phyloP scores from a whole-genome alignment of 2,113 vertebrate species.

The Entomyzon cyanotis region DNA sequence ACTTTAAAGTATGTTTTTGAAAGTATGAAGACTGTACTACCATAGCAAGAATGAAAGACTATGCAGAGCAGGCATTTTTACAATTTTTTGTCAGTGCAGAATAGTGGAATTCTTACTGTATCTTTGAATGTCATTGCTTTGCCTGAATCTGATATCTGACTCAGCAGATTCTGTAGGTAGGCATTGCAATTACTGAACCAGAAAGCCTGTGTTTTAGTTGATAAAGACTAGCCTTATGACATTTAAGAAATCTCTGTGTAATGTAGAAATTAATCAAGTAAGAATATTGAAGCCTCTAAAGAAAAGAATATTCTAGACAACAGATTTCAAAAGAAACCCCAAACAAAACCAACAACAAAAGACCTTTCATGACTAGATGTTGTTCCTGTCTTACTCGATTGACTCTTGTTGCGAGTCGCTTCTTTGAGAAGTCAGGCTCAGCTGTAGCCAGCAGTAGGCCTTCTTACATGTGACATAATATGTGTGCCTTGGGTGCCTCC shows the following conservation, averaged over 20 bases:
- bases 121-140: background rate
- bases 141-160: background rate
- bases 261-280: background rate
- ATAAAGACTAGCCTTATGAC: accelerated
- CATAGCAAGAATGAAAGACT: background rate
- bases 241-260: background rate
- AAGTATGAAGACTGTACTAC: background rate
- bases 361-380: background rate
- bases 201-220: background rate
- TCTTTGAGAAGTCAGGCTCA: background rate
- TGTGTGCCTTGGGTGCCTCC: accelerated
- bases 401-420: accelerated
- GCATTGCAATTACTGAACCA: background rate
- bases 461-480: background rate
- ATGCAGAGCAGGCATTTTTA: background rate
- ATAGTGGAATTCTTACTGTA: background rate
- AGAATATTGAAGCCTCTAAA: background rate
- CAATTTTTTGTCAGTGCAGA: background rate
- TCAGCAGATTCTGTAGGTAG: background rate
- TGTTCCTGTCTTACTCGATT: background rate
- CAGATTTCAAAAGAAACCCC: accelerated
- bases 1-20: background rate
- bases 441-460: background rate
- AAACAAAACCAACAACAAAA: background rate
- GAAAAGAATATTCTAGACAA: background rate